Conservation (phyloP, 1,140 invertebrate species). For the Helicoverpa armigera region DNA sequence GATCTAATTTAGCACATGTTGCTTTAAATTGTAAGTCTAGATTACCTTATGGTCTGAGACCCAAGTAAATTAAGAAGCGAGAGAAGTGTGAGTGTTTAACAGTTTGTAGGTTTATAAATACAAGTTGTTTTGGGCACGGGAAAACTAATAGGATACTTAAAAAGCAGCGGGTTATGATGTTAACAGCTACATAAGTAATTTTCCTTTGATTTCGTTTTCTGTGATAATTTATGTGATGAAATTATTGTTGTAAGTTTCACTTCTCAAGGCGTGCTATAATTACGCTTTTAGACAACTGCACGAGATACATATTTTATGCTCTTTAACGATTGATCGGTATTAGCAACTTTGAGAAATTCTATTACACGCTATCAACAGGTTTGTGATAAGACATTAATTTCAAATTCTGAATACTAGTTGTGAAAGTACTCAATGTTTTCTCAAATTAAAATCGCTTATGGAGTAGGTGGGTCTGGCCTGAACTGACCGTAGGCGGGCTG, state of each 20-base stretch:
- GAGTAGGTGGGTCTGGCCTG: conserved; percentile 10
- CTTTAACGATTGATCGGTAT: background rate
- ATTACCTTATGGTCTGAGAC: no score
- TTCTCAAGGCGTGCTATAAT: conserved; percentile 19
- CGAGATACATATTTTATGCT: conserved; percentile 36
- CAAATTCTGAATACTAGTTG: conserved; percentile 33
- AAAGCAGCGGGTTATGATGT: no score
- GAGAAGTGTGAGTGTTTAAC: no score
- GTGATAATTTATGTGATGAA: background rate
- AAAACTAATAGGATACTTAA: no score
- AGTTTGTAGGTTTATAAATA: no score
- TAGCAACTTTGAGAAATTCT: conserved; percentile 27
- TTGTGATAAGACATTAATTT: conserved; percentile 21
- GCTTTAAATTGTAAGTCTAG: no score
- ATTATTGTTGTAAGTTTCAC: background rate
- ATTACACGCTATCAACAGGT: conserved; percentile 30
- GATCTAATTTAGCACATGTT: no score
- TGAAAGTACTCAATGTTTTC: conserved; percentile 37
- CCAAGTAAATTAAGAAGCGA: no score
- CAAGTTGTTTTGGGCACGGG: no score
- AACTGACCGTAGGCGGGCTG: conserved; percentile 6
- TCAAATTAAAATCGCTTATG: conserved; percentile 42
- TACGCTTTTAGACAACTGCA: conserved; percentile 30
- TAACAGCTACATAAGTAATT: no score
- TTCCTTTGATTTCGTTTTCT: background rate